Evolutionary conservation across 2,888 invertebrate genomes (phyloP), one percentile per base, ranked within the genome.

Genomic region (Sialis lutaria): DNA sequence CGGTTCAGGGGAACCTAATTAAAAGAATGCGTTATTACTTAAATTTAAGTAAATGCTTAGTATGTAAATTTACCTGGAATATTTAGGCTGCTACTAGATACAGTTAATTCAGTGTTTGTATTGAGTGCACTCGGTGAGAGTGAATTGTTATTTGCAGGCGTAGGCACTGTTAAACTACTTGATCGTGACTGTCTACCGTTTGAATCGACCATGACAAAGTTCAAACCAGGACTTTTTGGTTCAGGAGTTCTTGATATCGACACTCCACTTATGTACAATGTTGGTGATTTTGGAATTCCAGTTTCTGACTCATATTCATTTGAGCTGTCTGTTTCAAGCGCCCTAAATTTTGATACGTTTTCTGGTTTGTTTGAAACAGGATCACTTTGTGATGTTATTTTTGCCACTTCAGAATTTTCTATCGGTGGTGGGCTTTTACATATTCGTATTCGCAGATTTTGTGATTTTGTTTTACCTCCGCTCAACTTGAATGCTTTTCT

Each of bases 301-400:
- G 71, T 72, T 55, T 72, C 72, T n/a, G 70, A 70, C 59, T 72
- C 72, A 55, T 70, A 71, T 53, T 72, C 71, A 53, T 69, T 69
- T 6, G 68, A 68, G 55, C 68, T 68, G 51, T 70, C 69, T 1
- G 69, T 69, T 56, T 69, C 69, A 44, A 69, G 52, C 9, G 60
- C 54, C 46, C 60, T 48, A 40, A 47, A 34, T 32, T 45, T 39
- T 5, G 39, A 8, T 10, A 39, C 45, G 6, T 22, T 22, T 12
- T 10, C n/a, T n/a, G 34, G 44, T 34, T 33, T 32, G 6, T 22
- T 30, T 10, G 46, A 31, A 22, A 37, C 42, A 6, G 37, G 37
- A 37, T n/a, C 12, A 32, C 22, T 45, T 45, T 33, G 50, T 52
- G 48, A 13, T 47, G 49, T 7, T 55, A 57, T 44, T 55, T 56